phyloP scores from a whole-genome alignment of 2,113 vertebrate genomes.

The Dipodomys ordii region DNA sequence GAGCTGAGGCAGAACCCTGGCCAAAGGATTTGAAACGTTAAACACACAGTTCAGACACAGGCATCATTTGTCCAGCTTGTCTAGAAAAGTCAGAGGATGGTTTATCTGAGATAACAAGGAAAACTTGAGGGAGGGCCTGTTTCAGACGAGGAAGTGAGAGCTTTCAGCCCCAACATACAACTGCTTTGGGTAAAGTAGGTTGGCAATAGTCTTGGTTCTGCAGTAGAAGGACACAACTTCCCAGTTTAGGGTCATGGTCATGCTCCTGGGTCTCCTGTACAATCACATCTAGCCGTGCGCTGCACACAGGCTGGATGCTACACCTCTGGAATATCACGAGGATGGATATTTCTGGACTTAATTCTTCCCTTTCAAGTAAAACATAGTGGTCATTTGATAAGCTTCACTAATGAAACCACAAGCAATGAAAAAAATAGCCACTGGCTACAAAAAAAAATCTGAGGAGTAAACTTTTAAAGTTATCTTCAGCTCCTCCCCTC shows the following conservation, averaged over 20 bases:
- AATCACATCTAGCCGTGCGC: background rate
- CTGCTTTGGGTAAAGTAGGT: background rate
- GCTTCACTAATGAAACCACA: conserved; percentile 33
- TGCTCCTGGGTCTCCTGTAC: background rate
- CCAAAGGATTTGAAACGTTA: background rate
- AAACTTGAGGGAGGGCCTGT: too few relatives aligned
- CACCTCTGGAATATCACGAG: background rate
- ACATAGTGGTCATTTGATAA: conserved; percentile 42
- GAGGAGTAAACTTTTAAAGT: conserved; percentile 53
- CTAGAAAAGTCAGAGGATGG: background rate
- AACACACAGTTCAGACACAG: background rate
- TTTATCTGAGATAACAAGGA: background rate
- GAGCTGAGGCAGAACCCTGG: background rate
- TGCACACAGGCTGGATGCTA: background rate
- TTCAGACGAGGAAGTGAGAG: background rate
- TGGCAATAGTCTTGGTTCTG: background rate
- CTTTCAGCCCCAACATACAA: background rate
- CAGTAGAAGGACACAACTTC: background rate
- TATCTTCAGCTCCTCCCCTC: background rate
- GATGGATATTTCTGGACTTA: conserved; percentile 33
- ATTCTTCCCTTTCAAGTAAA: conserved; percentile 53
- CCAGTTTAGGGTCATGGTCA: background rate
- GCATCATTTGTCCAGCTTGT: background rate
- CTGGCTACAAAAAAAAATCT: conserved; percentile 18
- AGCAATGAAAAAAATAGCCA: background rate